phyloP scores from a whole-genome alignment of 2,113 vertebrate genomes.

The Scytalopus superciliaris region DNA sequence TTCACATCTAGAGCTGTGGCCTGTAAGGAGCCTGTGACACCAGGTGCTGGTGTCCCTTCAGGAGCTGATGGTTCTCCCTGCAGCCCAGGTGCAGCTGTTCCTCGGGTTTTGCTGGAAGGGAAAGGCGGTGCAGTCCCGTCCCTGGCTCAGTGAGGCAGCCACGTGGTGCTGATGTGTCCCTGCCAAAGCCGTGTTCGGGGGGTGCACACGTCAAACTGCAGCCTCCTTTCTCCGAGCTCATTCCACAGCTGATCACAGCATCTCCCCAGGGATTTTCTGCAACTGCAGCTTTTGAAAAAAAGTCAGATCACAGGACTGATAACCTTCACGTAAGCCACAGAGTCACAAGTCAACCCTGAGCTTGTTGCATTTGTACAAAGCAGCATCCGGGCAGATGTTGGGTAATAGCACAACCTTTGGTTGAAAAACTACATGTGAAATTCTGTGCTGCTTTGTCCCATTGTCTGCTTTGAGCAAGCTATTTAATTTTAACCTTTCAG shows the following conservation, averaged over 20 bases:
- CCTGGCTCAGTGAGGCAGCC: not conserved
- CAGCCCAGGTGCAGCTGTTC: not conserved
- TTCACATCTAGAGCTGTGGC: not conserved
- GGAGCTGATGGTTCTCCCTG: not conserved
- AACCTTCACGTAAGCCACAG: accelerated
- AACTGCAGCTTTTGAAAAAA: not conserved
- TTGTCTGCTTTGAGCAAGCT: not conserved
- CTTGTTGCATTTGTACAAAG: not conserved
- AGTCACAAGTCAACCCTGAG: not conserved
- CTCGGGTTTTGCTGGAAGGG: not conserved
- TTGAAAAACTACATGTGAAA: not conserved
- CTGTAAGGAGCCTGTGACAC: not conserved
- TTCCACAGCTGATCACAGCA: not conserved
- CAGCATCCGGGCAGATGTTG: not conserved
- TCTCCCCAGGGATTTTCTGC: not conserved
- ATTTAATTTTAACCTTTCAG: not conserved
- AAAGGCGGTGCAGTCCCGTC: not conserved
- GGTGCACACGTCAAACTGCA: not conserved
- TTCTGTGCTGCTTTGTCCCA: accelerated
- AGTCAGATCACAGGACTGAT: not conserved
- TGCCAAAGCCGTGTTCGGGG: not conserved
- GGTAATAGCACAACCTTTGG: too few species aligned
- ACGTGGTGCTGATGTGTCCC: not conserved
- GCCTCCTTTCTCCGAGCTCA: not conserved
- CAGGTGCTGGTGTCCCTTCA: not conserved